Evolutionary conservation across 2,113 vertebrate genomes (phyloP).

Genomic region (Leucosticte australis): DNA sequence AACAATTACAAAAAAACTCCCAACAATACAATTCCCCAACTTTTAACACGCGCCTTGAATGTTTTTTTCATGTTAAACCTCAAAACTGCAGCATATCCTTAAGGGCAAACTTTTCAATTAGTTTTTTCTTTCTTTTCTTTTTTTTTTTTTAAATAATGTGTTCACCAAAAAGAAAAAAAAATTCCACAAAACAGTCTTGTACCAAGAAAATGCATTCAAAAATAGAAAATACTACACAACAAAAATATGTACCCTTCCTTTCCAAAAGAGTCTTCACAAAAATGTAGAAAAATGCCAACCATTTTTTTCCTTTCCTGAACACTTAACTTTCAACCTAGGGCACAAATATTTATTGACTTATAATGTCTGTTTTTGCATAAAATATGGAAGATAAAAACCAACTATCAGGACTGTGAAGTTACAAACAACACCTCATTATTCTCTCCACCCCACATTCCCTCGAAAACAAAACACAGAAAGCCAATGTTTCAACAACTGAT

Average conservation of each 20-base stretch:
- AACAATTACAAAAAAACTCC: slow-evolving; percentile 86
- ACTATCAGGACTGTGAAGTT: slow-evolving; percentile 79
- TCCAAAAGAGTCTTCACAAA: slow-evolving; percentile 84
- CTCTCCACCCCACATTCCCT: slow-evolving; percentile 67
- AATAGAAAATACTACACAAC: slow-evolving; percentile 89
- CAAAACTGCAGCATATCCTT: slow-evolving; percentile 88
- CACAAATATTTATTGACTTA: slow-evolving; percentile 81
- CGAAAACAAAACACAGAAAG: slow-evolving; percentile 74
- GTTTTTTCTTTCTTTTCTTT: slow-evolving; percentile 76
- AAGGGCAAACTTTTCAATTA: slow-evolving; percentile 87
- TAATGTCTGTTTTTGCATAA: slow-evolving; percentile 83
- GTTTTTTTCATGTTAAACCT: slow-evolving; percentile 73
- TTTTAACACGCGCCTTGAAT: slow-evolving; percentile 80
- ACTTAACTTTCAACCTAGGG: slow-evolving; percentile 83
- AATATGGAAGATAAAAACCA: slow-evolving; percentile 81
- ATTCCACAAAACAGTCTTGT: slow-evolving; percentile 83
- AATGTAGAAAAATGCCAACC: slow-evolving; percentile 82
- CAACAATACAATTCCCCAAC: slow-evolving; percentile 85
- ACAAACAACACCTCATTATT: slow-evolving; percentile 62
- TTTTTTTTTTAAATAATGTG: slow-evolving; percentile 80
- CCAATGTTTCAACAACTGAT: slow-evolving; percentile 65
- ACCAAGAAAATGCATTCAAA: slow-evolving; percentile 88
- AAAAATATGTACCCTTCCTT: slow-evolving; percentile 89
- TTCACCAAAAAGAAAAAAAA: slow-evolving; percentile 77
- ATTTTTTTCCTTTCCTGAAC: slow-evolving; percentile 79